Evolutionary conservation across 1,140 invertebrate species (phyloP), one percentile per base, ranked within the genome.

Genomic region (Drosophila pruinosa): DNA sequence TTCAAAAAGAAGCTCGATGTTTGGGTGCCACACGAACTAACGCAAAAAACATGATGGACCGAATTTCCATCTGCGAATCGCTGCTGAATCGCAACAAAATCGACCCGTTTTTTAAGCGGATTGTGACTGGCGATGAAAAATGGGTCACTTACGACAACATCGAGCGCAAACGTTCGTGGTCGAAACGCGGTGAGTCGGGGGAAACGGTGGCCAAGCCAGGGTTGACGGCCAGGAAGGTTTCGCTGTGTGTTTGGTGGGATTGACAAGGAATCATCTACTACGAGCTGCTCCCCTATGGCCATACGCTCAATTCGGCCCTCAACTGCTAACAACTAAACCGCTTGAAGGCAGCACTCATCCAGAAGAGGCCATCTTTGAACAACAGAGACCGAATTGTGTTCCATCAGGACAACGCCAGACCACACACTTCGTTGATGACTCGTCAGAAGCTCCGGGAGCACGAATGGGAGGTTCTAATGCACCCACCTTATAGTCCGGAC

Each of bases 241-340:
- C 83, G 28, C 67, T 86, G 56, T 89, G 71, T 63, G 39, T n/a
- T n/a, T n/a, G n/a, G n/a, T n/a, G n/a, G n/a, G n/a, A n/a, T n/a
- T n/a, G n/a, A n/a, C n/a, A n/a, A n/a, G n/a, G n/a, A n/a, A n/a
- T n/a, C n/a, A n/a, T n/a, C n/a, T n/a, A n/a, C n/a, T n/a, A n/a
- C n/a, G n/a, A n/a, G n/a, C n/a, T n/a, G n/a, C n/a, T n/a, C n/a
- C n/a, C n/a, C n/a, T n/a, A n/a, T n/a, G n/a, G n/a, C 57, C 54
- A 77, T 43, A 78, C 68, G 21, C 39, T 80, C 22, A 78, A 73
- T 74, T 72, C 65, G 41, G 56, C 50, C 56, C 24, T 70, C 2
- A 82, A 82, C 70, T 88, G 78, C 67, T 19, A 83, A 79, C 82
- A 91, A 90, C 61, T 90, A 61, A 28, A 47, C 39, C n/a, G n/a